Evolutionary conservation across 2,113 vertebrate genomes (phyloP), one percentile per base, ranked within the genome.

Genomic region (Charadrius vociferus): DNA sequence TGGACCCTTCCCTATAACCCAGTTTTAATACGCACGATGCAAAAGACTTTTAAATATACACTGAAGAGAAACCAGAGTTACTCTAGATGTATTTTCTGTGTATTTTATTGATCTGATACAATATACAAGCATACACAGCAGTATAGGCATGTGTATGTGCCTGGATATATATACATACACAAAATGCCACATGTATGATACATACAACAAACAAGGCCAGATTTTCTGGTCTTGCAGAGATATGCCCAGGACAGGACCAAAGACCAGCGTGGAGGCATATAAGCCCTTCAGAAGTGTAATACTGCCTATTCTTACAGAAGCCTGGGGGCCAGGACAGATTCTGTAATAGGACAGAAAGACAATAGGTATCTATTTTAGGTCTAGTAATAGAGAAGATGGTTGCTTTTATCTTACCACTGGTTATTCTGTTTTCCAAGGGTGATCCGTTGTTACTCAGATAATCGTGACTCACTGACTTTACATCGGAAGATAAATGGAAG

Each of bases 51-150:
- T 34, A 81, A 78, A 45, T n/a, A 79, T 19, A 73, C 17, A 30
- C 3, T 63, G 19, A 93, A 91, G 30, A 92, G 72, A 92, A 93
- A 58, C 0, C 17, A 91, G 23, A 70, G 24, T 68, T 85, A 66
- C 24, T 90, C 22, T 41, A 73, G 41, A 36, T 70, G 34, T 53
- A 77, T 59, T 91, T 91, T 82, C 56, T 63, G 20, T 62, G 43
- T 70, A 58, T 90, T 97, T 95, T 96, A 95, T 92, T 94, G 63
- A 85, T 92, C 70, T 70, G 52, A 91, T 95, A 91, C 34, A 91
- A 91, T 67, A 89, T 55, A 95, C 84, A 94, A 84, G 78, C 63
- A 91, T 63, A 90, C 62, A 86, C 62, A 92, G 61, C 68, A 72
- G 45, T 81, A 92, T 10, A 80, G 36, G 59, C 70, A 59, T 7